These are phyloP conservation scores for Drosophila insularis DNA, from an alignment of 1,140 invertebrate species.

Conservation along the genomic window DNA sequence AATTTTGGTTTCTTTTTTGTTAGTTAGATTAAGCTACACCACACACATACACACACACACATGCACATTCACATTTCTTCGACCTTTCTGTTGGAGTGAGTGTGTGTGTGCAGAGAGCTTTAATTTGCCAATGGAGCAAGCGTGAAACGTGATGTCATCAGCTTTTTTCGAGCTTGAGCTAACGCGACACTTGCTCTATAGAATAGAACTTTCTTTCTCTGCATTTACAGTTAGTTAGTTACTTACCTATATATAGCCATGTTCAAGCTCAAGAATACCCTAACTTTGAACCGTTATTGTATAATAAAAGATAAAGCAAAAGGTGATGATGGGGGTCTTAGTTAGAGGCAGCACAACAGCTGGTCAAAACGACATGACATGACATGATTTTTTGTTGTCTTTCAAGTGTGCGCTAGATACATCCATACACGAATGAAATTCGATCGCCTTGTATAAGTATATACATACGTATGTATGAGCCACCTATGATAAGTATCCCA, in stretches of 20 bases:
- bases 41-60: too few relatives aligned
- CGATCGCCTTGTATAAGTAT: constrained; percentile 29
- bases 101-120: constrained; percentile 45
- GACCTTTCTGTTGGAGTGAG: constrained; percentile 33
- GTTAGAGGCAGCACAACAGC: constrained; percentile 22
- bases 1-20: constrained; percentile 40
- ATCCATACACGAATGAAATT: constrained; percentile 29
- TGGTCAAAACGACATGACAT: constrained; percentile 21
- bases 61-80: constrained; percentile 24
- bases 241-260: background rate
- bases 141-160: constrained; percentile 63
- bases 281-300: background rate
- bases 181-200: constrained; percentile 35
- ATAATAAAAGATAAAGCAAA: constrained; percentile 14
- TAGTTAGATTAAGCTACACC: constrained; percentile 54
- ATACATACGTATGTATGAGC: too few relatives aligned
- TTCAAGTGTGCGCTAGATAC: constrained; percentile 52
- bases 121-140: constrained; percentile 56
- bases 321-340: background rate
- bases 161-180: constrained; percentile 36
- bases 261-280: background rate
- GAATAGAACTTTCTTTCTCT: constrained; percentile 69
- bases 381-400: constrained; percentile 44
- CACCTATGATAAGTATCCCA: background rate
- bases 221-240: constrained; percentile 43